Percentiles rank a stretch among this genome's conserved stretches.
Evolutionary conservation across 2,888 invertebrate genomes (phyloP).

Genomic region (Rhingia rostrata): DNA sequence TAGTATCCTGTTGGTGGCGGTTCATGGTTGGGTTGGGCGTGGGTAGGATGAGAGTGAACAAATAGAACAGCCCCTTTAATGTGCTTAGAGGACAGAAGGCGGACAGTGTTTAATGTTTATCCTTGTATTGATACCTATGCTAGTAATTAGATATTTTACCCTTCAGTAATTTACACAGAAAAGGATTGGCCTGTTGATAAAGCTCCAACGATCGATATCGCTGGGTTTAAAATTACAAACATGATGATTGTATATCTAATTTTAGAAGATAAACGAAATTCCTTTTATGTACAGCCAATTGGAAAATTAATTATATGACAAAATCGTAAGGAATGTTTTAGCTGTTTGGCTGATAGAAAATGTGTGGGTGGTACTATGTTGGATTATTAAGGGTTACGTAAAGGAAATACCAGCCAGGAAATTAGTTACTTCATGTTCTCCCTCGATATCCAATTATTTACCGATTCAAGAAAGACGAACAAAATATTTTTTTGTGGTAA

Average conservation of each 20-base stretch:
- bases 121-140: conserved; percentile 1
- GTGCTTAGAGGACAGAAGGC: conserved; percentile 7
- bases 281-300: conserved; percentile 11
- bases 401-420: background rate
- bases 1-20: conserved; percentile 18
- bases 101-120: background rate
- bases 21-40: conserved; percentile 16
- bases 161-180: conserved; percentile 40
- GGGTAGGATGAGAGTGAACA: background rate
- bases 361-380: too few relatives aligned
- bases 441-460: background rate
- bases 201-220: background rate
- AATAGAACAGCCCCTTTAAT: conserved; percentile 36
- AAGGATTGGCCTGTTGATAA: conserved; percentile 29
- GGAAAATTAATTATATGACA: background rate
- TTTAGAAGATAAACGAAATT: background rate
- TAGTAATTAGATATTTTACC: conserved; percentile 48
- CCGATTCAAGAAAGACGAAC: background rate
- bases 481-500: too few relatives aligned
- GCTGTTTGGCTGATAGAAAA: too few relatives aligned
- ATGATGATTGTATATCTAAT: conserved; percentile 12
- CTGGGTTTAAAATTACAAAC: conserved; percentile 19
- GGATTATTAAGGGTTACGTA: background rate
- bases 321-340: background rate
- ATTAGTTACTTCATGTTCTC: background rate